Evolutionary conservation across 2,888 invertebrate genomes (phyloP).

Genomic region (Sarcophaga caerulescens): DNA sequence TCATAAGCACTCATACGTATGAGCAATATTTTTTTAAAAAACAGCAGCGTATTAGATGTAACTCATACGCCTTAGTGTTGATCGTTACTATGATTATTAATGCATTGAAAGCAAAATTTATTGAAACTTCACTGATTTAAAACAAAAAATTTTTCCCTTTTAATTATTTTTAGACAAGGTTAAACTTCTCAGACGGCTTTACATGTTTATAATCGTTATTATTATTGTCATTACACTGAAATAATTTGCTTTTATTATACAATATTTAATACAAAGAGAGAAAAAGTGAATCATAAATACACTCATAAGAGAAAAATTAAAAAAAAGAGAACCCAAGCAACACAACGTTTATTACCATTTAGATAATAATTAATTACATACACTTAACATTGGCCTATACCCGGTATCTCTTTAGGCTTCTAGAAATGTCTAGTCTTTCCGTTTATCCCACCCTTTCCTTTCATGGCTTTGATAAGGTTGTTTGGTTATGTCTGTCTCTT

Average conservation of each 20-base stretch:
- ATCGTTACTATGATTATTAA: too few relatives aligned
- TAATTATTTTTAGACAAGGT: conserved; percentile 8
- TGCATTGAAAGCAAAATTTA: too few relatives aligned
- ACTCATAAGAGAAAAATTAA: neutral
- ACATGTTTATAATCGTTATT: neutral
- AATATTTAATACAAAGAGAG: too few relatives aligned
- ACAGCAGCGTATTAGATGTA: too few relatives aligned
- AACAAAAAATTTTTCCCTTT: neutral
- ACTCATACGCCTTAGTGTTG: too few relatives aligned
- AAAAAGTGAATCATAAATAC: neutral
- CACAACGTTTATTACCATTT: conserved; percentile 36
- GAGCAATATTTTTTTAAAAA: too few relatives aligned
- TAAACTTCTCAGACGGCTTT: neutral
- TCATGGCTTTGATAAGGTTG: neutral
- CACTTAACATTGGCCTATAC: conserved; percentile 29
- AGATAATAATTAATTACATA: conserved; percentile 51
- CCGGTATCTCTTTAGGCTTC: neutral
- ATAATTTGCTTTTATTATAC: too few relatives aligned
- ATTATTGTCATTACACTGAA: too few relatives aligned
- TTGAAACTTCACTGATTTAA: too few relatives aligned
- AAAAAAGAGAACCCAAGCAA: neutral
- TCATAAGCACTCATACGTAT: too few relatives aligned
- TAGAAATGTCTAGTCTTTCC: neutral
- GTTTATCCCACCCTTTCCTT: neutral
- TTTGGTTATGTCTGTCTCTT: neutral